Conservation (phyloP, 64 coral and sea anemone genomes). For the Hydrozoanthus tunicans region DNA sequence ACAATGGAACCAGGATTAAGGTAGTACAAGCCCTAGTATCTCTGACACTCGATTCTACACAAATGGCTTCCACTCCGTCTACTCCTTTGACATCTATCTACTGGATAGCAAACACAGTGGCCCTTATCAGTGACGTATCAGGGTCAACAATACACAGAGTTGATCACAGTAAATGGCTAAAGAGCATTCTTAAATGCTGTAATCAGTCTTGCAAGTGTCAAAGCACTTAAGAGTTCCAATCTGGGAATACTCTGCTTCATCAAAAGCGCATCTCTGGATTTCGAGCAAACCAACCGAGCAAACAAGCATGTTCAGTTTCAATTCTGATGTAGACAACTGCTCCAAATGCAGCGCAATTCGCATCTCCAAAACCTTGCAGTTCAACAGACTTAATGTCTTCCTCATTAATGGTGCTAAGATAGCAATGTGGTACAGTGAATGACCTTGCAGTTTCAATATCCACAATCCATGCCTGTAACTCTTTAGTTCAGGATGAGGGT, state of each 20-base stretch:
- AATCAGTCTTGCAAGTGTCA: slow-evolving; percentile 35
- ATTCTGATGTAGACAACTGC: slow-evolving; percentile 30
- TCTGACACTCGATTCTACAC: slow-evolving; percentile 19
- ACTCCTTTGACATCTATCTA: neutral
- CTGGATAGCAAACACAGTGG: too few relatives aligned
- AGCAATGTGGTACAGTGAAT: slow-evolving; percentile 21
- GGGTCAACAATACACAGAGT: slow-evolving; percentile 42
- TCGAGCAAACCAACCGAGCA: slow-evolving; percentile 13
- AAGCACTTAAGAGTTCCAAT: slow-evolving; percentile 34
- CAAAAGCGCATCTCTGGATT: slow-evolving; percentile 32
- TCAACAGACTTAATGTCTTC: slow-evolving; percentile 15
- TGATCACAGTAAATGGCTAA: neutral
- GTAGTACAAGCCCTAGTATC: neutral
- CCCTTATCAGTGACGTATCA: neutral
- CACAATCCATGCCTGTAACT: neutral
- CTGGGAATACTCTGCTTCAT: slow-evolving; percentile 46
- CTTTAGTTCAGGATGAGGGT: neutral
- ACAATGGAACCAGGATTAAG: neutral
- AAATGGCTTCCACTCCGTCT: slow-evolving; percentile 39
- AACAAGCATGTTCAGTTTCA: neutral
- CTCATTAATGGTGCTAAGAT: slow-evolving; percentile 2
- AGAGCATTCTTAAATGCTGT: slow-evolving; percentile 22
- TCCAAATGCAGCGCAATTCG: slow-evolving; percentile 9
- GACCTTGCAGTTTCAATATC: neutral
- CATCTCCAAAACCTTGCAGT: slow-evolving; percentile 49